Base-by-base conservation (phyloP, 2,888 invertebrate genomes). In the Drosophila eohydei region DNA sequence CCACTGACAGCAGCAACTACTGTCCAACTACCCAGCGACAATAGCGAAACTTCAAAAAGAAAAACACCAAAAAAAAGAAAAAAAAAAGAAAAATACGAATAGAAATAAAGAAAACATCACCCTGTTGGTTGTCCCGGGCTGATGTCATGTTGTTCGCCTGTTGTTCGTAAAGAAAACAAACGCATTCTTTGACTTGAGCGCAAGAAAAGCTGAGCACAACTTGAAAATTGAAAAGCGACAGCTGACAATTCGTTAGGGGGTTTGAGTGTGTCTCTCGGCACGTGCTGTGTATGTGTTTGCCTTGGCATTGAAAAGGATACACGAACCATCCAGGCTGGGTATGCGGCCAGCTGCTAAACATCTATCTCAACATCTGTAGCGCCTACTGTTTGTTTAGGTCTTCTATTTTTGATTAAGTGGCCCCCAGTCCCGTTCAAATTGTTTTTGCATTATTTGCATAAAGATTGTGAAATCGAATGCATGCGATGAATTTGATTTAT, bases 361-460 rank as follows among this genome's bases (percentile, higher is more conserved):
- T 40, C 54, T 54, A 54, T 34, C 48, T 54, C 21, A 43, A 9
- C 43, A 32, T 8, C 28, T 40, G 40, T 26, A 41, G 41, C 44
- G 50, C n/a, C 12, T 26, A 38, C 1, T 88, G 89, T 85, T 87
- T 84, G 62, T 41, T 85, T 89, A 87, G 89, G 88, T 71, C 82
- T 77, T 77, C 77, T 79, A 73, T 74, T 78, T 87, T 81, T 87
- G 87, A 89, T 83, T 73, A 81, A 81, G 80, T 85, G 88, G 54
- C 1, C n/a, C 4, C 9, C 2, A 0, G 2, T 2, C 30, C 1
- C 4, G n/a, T 66, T 59, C 74, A 81, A 85, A 74, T 73, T 75
- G 72, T 76, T 78, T 32, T 63, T 57, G 46, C 55, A 65, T 63
- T 89, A 84, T 87, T 81, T 78, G 68, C 81, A 86, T 80, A 73